Conservation (phyloP, 2,113 vertebrate genomes). For the Ameiurus melas region DNA sequence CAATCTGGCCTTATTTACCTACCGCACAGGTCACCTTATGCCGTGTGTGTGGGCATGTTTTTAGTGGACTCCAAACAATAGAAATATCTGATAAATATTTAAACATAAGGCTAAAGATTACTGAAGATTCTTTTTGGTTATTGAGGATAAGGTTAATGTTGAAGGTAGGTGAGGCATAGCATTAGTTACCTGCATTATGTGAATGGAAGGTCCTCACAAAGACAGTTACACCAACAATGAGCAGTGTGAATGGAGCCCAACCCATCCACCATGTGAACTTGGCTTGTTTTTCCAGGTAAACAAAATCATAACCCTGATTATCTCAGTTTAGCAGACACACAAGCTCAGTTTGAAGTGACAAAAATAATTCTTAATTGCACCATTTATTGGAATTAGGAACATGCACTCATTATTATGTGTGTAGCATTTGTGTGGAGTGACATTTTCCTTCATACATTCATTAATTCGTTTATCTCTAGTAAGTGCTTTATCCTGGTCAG, state of each 20-base stretch:
- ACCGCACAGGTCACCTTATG: constrained; percentile 8
- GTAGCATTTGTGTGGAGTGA: background rate
- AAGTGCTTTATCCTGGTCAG: background rate
- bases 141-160: background rate
- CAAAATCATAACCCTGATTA: constrained; percentile 7
- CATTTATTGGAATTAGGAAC: constrained; percentile 7
- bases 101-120: too few species aligned
- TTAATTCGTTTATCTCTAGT: constrained; percentile 7
- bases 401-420: background rate
- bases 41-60: background rate
- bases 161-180: background rate
- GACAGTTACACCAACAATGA: constrained; percentile 10
- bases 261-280: constrained; percentile 6
- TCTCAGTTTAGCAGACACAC: constrained; percentile 17
- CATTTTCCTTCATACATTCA: background rate
- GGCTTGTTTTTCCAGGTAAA: constrained; percentile 27
- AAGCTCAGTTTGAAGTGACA: constrained; percentile 14
- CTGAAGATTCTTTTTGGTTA: too few species aligned
- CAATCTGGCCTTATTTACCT: constrained; percentile 6
- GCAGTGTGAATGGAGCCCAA: background rate
- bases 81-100: too few species aligned
- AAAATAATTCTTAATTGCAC: constrained; percentile 6
- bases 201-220: background rate
- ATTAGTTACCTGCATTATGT: background rate
- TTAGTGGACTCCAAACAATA: too few species aligned